Base-by-base conservation (phyloP, 2,888 invertebrate species). In the Nemotelus pantherinus region DNA sequence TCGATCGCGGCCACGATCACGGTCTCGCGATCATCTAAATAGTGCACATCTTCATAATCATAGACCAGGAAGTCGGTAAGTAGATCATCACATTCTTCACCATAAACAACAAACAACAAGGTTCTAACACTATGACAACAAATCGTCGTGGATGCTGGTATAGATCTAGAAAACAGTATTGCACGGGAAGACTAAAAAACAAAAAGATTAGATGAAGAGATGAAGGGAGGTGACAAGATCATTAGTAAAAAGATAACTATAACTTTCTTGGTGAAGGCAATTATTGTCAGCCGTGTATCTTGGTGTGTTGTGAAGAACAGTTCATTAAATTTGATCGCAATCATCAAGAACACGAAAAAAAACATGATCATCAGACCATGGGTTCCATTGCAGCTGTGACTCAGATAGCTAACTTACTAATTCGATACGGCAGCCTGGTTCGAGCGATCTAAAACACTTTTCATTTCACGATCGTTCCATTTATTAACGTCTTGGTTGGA, bases 21-120 rank as follows among this genome's bases (percentile, higher is more conserved):
- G 95, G 82, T 94, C 93, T 81, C 91, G 95, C 77, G 91, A 91
- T 81, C 89, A 92, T 83, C 87, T 89, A 79, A 88, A 88, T 81
- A 86, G 88, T 81, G 84, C 86, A 80, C 87, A 89, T 79, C 84
- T 87, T 82, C 87, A 87, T 83, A 86, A 83, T 82, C 89, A 91
- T 82, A 88, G 92, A 83, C 94, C 94, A 77, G 92, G 93, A 85
- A 94, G 95, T 88, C 90, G 95, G 83, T 93, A 92, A 87, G 86
- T 86, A 84, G 83, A 80, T 63, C 74, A 74, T 5, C 60, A 55
- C 44, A 41, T 4, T 78, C 80, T 79, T 77, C 77, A 78, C 50
- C 55, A 58, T 58, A 74, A 6, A 53, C 10, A 6, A 53, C 10
- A 6, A 53, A 78, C 79, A 77, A 63, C 60, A 80, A 39, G 81